Base-by-base conservation (phyloP, 2,113 vertebrate genomes). In the Procavia capensis region DNA sequence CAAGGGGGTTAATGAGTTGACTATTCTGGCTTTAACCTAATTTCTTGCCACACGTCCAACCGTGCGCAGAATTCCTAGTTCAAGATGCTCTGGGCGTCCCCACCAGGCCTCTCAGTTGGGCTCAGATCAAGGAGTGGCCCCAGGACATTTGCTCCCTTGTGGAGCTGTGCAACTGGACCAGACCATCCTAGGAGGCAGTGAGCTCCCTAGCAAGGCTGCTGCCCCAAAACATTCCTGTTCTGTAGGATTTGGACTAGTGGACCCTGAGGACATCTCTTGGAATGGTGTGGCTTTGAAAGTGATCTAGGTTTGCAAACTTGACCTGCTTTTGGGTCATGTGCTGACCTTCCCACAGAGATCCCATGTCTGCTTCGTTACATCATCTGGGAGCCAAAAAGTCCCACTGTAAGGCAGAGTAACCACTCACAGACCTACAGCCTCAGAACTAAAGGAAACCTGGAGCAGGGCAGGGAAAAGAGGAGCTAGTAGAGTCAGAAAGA, bases 1-100 rank as follows among this genome's bases (percentile, higher is more conserved):
- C 10, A 31, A 85, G 50, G 72, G 13, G 89, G 27, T 54, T 97
- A 91, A 92, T 68, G 94, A 95, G 31, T 78, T 59, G 2, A 39
- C 78, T 89, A 47, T 57, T 85, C 17, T 6, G 66, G 36, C 31
- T 57, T 93, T 66, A 90, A 63, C 50, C 78, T 43, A 76, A 47
- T 95, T 79, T 79, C 84, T 83, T 92, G 81, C 81, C 72, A 72
- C 50, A 25, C 57, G 54, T 34, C 87, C 68, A 50, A 57, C 57
- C 75, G 64, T 1, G 7, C 16, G 85, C 22, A 45, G 50, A 64
- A 41, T 47, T 75, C 66, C 74, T 64, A 22, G n/a, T 70, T 54
- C 84, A 19, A 36, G 47, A 75, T 36, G 74, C 16, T 9, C 61
- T 5, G 76, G 63, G 24, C 41, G 41, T 31, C 39, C 24, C 39